Evolutionary conservation across 2,113 vertebrate species (phyloP), one percentile per base, ranked within the genome.

Genomic region (Oncorhynchus tshawytscha): DNA sequence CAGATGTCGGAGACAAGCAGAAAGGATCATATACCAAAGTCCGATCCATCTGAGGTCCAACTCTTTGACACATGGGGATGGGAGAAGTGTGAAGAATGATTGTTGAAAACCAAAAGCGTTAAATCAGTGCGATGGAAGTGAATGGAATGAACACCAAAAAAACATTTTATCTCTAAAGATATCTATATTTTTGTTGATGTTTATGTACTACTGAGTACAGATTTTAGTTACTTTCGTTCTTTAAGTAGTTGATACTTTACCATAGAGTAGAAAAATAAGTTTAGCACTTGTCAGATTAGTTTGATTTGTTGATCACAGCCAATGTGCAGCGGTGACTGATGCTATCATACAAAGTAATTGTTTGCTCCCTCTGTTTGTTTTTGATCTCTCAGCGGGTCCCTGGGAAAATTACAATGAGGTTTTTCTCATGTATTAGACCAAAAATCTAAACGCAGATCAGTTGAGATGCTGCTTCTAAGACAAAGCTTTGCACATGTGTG

Each of bases 281-380:
- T 90, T 95, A 93, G 94, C 92, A 90, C 92, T 95, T 94, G 91
- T 92, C 89, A 80, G 84, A 89, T 92, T 89, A 91, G 91, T 90
- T 90, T 87, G 81, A 78, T 84, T 86, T 77, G 82, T 85, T 59
- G 73, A 59, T 72, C 49, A 16, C 65, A 51, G 89, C 91, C 83
- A 78, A 89, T 91, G 85, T 94, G 93, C 91, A 92, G 82, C 82
- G 92, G 94, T 94, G 94, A 94, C 92, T 84, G 71, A 76, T 49
- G 81, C 92, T 93, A 90, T 90, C 87, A 89, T 90, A 93, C 93
- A 94, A 94, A 72, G 94, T 92, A 94, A 39, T 90, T 91, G 90
- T 94, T 96, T 96, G 94, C 94, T 94, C 73, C 78, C 81, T 69
- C 74, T 22, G 39, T 3, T 45, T 45, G 24, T 67, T 62, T 20